Evolutionary conservation across 2,888 invertebrate genomes (phyloP).

Genomic region (Augochlorella aurata): DNA sequence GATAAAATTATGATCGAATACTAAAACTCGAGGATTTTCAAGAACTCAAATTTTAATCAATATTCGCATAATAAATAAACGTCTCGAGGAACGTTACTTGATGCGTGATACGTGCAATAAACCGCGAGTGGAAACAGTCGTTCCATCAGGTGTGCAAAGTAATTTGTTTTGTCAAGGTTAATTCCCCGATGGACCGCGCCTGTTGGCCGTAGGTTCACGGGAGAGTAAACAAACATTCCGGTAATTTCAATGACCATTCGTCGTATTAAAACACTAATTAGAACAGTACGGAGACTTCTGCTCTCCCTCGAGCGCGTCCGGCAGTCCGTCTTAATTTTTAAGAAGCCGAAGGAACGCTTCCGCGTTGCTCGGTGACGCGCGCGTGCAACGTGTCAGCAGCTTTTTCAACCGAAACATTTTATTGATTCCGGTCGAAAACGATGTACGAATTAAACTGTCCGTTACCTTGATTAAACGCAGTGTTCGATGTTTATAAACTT

Average conservation of each 20-base stretch:
- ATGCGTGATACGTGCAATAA: neutral
- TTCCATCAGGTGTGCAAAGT: slow-evolving; percentile 36
- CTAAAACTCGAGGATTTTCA: neutral
- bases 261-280: slow-evolving; percentile 72
- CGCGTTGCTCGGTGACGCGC: no score
- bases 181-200: slow-evolving; percentile 75
- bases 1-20: no score
- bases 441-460: no score
- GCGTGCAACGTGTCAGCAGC: neutral
- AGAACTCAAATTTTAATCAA: neutral
- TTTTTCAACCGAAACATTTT: neutral
- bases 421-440: no score
- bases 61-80: neutral
- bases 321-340: slow-evolving; percentile 48
- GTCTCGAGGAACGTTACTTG: neutral
- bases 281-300: slow-evolving; percentile 47
- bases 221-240: slow-evolving; percentile 67
- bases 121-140: slow-evolving; percentile 23
- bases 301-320: slow-evolving; percentile 34
- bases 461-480: no score
- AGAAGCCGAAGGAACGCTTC: neutral
- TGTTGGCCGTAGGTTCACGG: slow-evolving; percentile 44
- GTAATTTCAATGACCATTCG: slow-evolving; percentile 77
- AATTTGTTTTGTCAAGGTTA: slow-evolving; percentile 77
- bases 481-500: no score